Conservation (phyloP, 2,888 invertebrate genomes). For the Mimumesa dahlbomi region DNA sequence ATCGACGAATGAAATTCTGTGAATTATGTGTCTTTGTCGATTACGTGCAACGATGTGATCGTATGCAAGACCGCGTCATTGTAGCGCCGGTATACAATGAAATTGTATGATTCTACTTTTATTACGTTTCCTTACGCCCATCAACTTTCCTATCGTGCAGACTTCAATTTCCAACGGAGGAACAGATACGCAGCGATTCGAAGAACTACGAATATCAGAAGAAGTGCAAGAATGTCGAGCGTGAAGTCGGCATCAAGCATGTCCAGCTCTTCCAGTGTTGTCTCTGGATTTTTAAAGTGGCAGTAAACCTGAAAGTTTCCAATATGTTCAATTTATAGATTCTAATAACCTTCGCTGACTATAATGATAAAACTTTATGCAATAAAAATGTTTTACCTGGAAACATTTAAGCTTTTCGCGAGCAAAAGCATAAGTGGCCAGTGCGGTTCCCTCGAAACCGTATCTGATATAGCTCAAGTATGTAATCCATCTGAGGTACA, state of each 20-base stretch:
- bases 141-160: conserved; percentile 84
- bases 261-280: conserved; percentile 92
- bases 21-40: not conserved
- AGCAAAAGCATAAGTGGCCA: conserved; percentile 94
- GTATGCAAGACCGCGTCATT: not conserved
- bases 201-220: conserved; percentile 89
- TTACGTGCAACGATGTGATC: not conserved
- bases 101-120: conserved; percentile 17
- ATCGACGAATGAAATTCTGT: too few relatives aligned
- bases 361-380: not conserved
- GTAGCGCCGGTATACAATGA: not conserved
- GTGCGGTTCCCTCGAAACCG: conserved; percentile 96
- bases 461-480: conserved; percentile 97
- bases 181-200: conserved; percentile 92
- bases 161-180: conserved; percentile 92
- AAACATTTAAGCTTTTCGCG: conserved; percentile 91
- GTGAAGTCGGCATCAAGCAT: conserved; percentile 91
- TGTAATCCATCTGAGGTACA: conserved; percentile 96
- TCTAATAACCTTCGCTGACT: not conserved
- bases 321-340: not conserved
- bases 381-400: conserved; percentile 80
- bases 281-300: conserved; percentile 91
- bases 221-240: conserved; percentile 89
- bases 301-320: conserved; percentile 86
- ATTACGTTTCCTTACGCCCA: not conserved